A percentile compares a stretch with the other conserved stretches of the same genome.
phyloP scores from a whole-genome alignment of 2,797 vertebrate species.

The Sebastes taczanowskii region DNA sequence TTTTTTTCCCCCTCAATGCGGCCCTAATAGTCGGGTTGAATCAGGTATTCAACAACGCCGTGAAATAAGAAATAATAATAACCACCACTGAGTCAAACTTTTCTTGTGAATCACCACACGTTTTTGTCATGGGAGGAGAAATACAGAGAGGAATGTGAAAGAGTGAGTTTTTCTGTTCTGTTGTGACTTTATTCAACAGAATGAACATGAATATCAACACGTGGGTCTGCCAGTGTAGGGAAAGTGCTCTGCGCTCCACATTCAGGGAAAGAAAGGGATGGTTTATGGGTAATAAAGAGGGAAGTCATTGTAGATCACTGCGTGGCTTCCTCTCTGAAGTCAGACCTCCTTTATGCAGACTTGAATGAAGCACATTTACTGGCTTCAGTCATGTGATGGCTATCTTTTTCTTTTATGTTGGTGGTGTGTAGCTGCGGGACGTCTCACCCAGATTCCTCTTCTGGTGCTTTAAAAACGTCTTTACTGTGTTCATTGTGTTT shows the following conservation, averaged over 20 bases:
- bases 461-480: neutral
- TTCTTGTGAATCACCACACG: too few relatives aligned
- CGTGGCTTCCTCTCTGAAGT: constrained; percentile 33
- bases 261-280: constrained; percentile 8
- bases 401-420: constrained; percentile 21
- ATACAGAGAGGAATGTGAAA: too few relatives aligned
- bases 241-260: neutral
- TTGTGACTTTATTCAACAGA: too few relatives aligned
- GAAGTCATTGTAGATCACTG: constrained; percentile 41
- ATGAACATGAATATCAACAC: too few relatives aligned
- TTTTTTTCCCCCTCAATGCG: too few relatives aligned
- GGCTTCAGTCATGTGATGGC: constrained; percentile 32
- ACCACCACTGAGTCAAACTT: too few relatives aligned
- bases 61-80: too few relatives aligned
- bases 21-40: too few relatives aligned
- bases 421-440: neutral
- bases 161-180: too few relatives aligned
- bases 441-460: neutral
- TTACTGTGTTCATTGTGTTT: neutral
- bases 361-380: constrained; percentile 54
- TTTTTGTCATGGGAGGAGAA: too few relatives aligned
- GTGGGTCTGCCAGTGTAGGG: neutral
- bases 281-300: constrained; percentile 59
- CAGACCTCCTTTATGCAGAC: constrained; percentile 31
- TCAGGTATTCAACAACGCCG: too few relatives aligned